Base-by-base conservation (phyloP, 2,888 invertebrate species). In the Cistogaster globosa region DNA sequence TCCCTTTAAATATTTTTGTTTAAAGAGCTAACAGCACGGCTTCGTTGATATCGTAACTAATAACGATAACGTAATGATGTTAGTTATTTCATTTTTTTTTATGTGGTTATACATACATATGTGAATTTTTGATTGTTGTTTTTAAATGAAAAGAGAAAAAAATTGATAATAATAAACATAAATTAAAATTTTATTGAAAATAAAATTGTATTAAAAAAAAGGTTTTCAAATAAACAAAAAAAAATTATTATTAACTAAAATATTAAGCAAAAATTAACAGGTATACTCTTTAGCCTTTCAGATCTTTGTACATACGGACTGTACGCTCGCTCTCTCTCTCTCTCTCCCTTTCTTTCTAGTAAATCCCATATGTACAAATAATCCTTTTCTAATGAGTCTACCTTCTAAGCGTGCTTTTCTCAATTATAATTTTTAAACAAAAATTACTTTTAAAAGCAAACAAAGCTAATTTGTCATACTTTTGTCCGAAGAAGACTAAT, bases 31-130 rank as follows among this genome's bases (percentile, higher is more conserved):
- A 88, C 85, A 92, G 90, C 89, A 92, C 92, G 88, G 92, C 92
- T 89, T 92, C 92, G 90, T 90, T 90, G 89, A 92, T 92, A 90
- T 92, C 92, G 90, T 92, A 92, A 91, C 92, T 92, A 90, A 71
- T 62, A 57, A 67, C 71, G 65, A 32, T 5, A 32, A 32, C 8
- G 55, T 78, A 45, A 63, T 51, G 57, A 48, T 42, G 53, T 51
- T 71, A 69, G 65, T 42, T 78, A 69, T 85, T 87, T 87, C 87
- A 65, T 69, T 72, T 80, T 75, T 74, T 67, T 72, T 77, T 75
- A 62, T 84, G 74, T 38, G 65, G 71, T 71, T 71, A 60, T 77
- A 67, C 20, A 51, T 42, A 57, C 79, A 60, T 72, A 67, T 86
- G 82, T 84, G 78, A 86, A 84, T 83, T 86, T 87, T 85, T 83